A percentile compares a stretch with the other conserved stretches of the same genome.
These are phyloP conservation scores for Synanthedon myopaeformis DNA, from an alignment of 2,888 invertebrate species.

Conservation along the genomic window DNA sequence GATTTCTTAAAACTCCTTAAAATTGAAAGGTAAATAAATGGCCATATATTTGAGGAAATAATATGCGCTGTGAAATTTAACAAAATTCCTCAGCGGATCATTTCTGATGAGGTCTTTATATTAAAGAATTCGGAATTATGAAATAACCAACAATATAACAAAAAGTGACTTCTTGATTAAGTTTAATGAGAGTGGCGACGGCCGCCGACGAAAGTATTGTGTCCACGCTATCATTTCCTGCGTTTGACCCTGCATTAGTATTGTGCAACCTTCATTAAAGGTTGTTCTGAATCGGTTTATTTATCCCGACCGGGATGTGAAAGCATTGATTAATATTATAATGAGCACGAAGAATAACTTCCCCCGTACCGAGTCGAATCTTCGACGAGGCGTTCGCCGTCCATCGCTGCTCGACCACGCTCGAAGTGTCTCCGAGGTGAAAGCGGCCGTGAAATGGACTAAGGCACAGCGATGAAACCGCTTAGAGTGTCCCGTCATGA, in stretches of 20 bases:
- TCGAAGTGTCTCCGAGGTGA: neutral
- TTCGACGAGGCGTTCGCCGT: neutral
- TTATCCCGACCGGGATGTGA: conserved; percentile 38
- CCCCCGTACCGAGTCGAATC: conserved; percentile 4
- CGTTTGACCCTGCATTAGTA: conserved; percentile 30
- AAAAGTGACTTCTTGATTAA: too few relatives aligned
- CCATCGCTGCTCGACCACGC: too few relatives aligned
- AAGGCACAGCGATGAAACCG: neutral
- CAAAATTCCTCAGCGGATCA: too few relatives aligned
- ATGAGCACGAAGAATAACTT: conserved; percentile 43
- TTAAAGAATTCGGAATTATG: too few relatives aligned
- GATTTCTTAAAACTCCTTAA: too few relatives aligned
- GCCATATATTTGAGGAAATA: too few relatives aligned
- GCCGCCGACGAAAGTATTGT: neutral
- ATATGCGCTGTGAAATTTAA: too few relatives aligned
- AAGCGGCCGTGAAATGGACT: neutral
- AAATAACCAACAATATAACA: too few relatives aligned
- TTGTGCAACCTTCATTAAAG: conserved; percentile 40
- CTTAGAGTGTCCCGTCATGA: conserved; percentile 5
- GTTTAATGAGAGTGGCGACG: too few relatives aligned
- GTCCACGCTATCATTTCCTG: conserved; percentile 28
- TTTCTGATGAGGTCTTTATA: too few relatives aligned
- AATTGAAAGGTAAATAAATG: too few relatives aligned
- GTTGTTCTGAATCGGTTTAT: conserved; percentile 33
- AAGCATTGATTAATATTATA: conserved; percentile 62